Evolutionary conservation across 2,113 vertebrate species (phyloP).

Genomic region (Muntiacus reevesi): DNA sequence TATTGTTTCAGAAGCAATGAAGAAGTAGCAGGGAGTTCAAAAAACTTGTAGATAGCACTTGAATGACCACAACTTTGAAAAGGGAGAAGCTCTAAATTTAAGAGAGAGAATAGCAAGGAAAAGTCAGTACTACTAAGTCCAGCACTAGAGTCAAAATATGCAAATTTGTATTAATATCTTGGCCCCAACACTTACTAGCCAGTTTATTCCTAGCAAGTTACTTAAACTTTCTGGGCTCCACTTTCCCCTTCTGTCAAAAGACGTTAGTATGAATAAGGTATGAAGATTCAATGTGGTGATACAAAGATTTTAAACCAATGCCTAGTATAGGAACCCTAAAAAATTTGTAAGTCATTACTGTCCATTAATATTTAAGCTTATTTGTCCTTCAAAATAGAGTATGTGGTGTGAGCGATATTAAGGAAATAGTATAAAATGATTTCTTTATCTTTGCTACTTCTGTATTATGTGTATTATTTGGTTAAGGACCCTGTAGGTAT

Average conservation of each 20-base stretch:
- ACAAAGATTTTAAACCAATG: not conserved
- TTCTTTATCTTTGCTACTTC: not conserved
- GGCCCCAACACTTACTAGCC: not conserved
- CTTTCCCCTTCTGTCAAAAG: slow-evolving; percentile 5
- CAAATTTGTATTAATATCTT: not conserved
- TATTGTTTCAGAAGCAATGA: not conserved
- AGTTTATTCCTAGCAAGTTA: not conserved
- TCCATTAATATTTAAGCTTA: not conserved
- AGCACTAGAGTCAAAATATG: not conserved
- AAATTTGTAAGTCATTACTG: not conserved
- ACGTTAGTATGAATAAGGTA: not conserved
- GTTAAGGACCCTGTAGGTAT: not conserved
- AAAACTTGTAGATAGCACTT: not conserved
- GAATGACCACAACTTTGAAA: not conserved
- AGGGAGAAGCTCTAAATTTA: not conserved
- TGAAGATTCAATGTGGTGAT: not conserved
- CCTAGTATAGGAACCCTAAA: not conserved
- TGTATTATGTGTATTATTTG: not conserved
- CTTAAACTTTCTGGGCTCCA: not conserved
- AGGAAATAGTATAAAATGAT: not conserved
- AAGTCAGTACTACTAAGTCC: not conserved
- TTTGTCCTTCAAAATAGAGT: slow-evolving; percentile 23
- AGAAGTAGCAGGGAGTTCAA: not conserved
- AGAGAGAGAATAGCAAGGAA: not conserved
- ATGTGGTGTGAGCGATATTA: not conserved